A percentile compares a stretch with the other conserved stretches of the same genome.
Conservation (phyloP, 2,797 vertebrate genomes). For the Tangara arthus region DNA sequence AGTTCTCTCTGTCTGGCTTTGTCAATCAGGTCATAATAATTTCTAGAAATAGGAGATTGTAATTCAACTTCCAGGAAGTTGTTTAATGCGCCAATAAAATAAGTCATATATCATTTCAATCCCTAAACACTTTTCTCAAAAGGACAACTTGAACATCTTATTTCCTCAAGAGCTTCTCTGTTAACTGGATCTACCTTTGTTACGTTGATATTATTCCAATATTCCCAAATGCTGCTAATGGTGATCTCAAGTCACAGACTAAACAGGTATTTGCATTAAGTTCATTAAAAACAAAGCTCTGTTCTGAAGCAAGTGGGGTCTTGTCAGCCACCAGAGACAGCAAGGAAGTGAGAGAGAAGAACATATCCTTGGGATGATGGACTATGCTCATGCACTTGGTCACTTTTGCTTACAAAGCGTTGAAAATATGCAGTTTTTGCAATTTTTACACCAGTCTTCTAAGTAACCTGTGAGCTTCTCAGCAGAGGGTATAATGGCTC, state of each 20-base stretch:
- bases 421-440: not conserved
- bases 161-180: not conserved
- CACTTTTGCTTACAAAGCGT: not conserved
- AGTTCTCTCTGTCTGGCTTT: not conserved
- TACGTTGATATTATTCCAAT: not conserved
- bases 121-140: not conserved
- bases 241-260: not conserved
- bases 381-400: not conserved
- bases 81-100: not conserved
- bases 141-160: not conserved
- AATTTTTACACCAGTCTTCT: not conserved
- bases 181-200: not conserved
- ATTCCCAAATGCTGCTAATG: not conserved
- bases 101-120: not conserved
- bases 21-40: not conserved
- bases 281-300: not conserved
- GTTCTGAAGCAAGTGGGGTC: not conserved
- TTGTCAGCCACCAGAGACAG: not conserved
- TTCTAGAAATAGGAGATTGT: not conserved
- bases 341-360: not conserved
- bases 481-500: not conserved
- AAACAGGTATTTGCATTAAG: not conserved
- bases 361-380: not conserved
- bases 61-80: not conserved
- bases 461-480: not conserved